Evolutionary conservation across 2,113 vertebrate species (phyloP).

Genomic region (Paracanthobrama guichenoti): DNA sequence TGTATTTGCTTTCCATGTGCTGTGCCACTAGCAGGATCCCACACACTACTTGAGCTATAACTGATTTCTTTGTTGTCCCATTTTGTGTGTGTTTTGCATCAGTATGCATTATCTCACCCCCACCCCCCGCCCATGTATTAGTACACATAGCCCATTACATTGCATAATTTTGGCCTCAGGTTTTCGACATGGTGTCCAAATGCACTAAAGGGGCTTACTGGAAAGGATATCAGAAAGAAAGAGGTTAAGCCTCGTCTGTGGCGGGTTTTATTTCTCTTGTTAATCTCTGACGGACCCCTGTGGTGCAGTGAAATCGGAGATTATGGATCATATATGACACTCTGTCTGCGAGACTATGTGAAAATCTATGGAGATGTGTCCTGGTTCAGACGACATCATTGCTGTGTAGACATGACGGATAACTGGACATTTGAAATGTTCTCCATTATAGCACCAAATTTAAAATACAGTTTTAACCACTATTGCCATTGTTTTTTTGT

Average conservation of each 20-base stretch:
- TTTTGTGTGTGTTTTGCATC: neutral
- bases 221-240: conserved; percentile 11
- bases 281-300: conserved; percentile 22
- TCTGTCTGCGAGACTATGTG: neutral
- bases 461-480: neutral
- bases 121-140: too few species aligned
- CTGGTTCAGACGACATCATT: neutral
- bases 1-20: conserved; percentile 14
- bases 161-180: conserved; percentile 2
- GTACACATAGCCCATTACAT: neutral
- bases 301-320: conserved; percentile 18
- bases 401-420: neutral
- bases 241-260: conserved; percentile 22
- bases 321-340: neutral
- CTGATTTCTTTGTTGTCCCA: neutral
- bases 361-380: neutral
- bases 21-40: neutral
- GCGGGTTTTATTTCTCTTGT: neutral
- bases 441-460: neutral
- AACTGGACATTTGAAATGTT: neutral
- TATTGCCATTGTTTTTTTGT: neutral
- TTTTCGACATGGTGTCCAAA: neutral
- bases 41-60: neutral
- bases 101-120: neutral
- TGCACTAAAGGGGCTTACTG: neutral